Conservation (phyloP, 2,797 vertebrate genomes). For the Heterohyrax brucei region DNA sequence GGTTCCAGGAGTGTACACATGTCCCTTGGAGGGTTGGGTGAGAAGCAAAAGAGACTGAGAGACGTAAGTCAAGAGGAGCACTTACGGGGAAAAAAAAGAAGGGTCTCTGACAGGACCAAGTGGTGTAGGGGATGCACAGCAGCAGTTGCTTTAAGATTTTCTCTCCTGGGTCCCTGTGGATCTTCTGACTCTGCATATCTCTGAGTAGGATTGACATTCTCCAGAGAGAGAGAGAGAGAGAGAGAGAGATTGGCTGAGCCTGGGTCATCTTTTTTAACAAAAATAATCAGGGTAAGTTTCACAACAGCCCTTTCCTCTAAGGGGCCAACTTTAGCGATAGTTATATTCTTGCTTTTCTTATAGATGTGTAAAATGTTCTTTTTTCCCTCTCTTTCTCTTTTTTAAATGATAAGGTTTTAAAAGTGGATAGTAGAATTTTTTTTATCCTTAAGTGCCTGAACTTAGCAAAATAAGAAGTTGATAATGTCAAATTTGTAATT, state of each 20-base stretch:
- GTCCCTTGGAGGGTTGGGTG: not conserved
- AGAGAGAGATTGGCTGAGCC: not conserved
- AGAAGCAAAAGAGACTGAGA: not conserved
- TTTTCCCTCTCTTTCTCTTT: not conserved
- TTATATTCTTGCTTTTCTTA: not conserved
- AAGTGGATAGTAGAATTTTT: not conserved
- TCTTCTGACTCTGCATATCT: not conserved
- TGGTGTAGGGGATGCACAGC: not conserved
- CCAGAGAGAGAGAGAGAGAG: not conserved
- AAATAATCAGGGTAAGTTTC: not conserved
- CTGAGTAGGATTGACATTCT: not conserved
- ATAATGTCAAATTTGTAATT: not conserved
- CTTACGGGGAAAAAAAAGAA: not conserved
- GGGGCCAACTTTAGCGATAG: not conserved
- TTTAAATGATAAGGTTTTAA: not conserved
- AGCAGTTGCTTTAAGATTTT: not conserved
- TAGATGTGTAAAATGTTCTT: not conserved
- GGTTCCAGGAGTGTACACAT: not conserved
- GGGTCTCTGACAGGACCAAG: not conserved
- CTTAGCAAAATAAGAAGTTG: not conserved
- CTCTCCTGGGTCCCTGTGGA: not conserved
- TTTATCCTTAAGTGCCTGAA: not conserved
- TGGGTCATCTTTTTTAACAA: not conserved
- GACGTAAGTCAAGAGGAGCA: not conserved
- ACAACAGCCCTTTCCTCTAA: not conserved